phyloP scores from a whole-genome alignment of 2,797 vertebrate genomes.

The Chaenodraco wilsoni region DNA sequence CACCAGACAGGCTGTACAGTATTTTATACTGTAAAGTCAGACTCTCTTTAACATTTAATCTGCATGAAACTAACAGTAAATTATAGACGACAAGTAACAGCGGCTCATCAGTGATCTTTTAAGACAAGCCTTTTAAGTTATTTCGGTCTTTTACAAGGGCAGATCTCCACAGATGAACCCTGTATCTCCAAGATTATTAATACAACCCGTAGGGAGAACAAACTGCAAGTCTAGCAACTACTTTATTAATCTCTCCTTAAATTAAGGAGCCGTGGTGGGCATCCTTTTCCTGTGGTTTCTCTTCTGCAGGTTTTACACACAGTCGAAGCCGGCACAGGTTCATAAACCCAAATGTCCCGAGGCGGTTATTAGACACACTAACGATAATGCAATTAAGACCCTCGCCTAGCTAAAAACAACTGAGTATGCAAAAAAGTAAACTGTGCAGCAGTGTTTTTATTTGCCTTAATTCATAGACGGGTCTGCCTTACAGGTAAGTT shows the following conservation, averaged over 20 bases:
- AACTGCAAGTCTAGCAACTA: slow-evolving; percentile 85
- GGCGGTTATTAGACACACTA: slow-evolving; percentile 82
- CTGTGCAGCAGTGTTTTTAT: slow-evolving; percentile 78
- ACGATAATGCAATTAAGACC: slow-evolving; percentile 82
- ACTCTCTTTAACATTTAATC: slow-evolving; percentile 73
- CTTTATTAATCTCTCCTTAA: slow-evolving; percentile 83
- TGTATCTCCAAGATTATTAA: slow-evolving; percentile 81
- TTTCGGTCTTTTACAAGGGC: slow-evolving; percentile 76
- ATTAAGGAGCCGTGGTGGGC: slow-evolving; percentile 79
- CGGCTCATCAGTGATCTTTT: slow-evolving; percentile 79
- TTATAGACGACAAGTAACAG: slow-evolving; percentile 81
- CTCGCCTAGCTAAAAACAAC: slow-evolving; percentile 77
- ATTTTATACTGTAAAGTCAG: slow-evolving; percentile 61
- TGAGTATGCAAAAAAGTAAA: slow-evolving; percentile 81
- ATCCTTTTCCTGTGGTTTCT: slow-evolving; percentile 78
- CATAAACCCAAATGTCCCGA: slow-evolving; percentile 80
- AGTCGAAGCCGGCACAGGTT: slow-evolving; percentile 66
- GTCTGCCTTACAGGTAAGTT: slow-evolving; percentile 83
- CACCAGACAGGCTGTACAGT: slow-evolving; percentile 44
- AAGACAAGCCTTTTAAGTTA: slow-evolving; percentile 82
- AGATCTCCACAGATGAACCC: slow-evolving; percentile 80
- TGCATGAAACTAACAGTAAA: slow-evolving; percentile 77
- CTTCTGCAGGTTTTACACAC: slow-evolving; percentile 75
- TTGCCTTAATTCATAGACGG: slow-evolving; percentile 72
- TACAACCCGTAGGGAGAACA: slow-evolving; percentile 82